phyloP scores from a whole-genome alignment of 2,797 vertebrate genomes.

The Acipenser transmontanus region DNA sequence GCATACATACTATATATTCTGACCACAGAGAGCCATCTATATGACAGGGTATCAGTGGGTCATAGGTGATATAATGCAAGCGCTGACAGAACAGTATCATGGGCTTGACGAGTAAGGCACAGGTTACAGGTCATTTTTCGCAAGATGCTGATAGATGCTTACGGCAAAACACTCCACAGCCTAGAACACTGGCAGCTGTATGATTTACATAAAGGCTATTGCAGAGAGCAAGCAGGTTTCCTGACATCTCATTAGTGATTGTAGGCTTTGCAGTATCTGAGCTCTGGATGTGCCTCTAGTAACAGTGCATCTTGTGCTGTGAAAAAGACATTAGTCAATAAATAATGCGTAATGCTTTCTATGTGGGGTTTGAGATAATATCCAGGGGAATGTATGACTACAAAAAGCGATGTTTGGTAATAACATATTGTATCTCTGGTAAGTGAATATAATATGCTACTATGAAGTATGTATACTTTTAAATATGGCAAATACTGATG shows the following conservation, averaged over 20 bases:
- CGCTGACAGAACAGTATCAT: not conserved
- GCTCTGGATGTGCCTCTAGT: not conserved
- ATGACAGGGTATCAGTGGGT: not conserved
- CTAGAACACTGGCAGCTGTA: not conserved
- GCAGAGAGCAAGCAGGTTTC: not conserved
- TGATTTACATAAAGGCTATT: constrained; percentile 8
- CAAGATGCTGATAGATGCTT: not conserved
- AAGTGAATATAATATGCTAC: too few relatives aligned
- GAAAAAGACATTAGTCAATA: too few relatives aligned
- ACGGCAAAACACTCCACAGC: not conserved
- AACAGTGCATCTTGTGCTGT: not conserved
- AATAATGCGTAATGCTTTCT: too few relatives aligned
- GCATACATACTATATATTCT: too few relatives aligned
- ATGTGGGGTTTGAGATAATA: too few relatives aligned
- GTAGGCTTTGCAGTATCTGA: not conserved
- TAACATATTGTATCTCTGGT: too few relatives aligned
- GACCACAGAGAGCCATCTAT: not conserved
- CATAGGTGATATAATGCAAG: not conserved
- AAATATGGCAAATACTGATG: too few relatives aligned
- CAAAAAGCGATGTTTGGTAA: too few relatives aligned
- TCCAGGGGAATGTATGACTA: too few relatives aligned
- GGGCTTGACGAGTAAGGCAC: constrained; percentile 1
- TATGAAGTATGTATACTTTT: too few relatives aligned
- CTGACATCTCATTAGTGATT: not conserved
- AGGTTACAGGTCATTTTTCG: not conserved